These are phyloP conservation scores for Champsocephalus gunnari DNA, from an alignment of 2,797 vertebrate species.

Conservation along the genomic window DNA sequence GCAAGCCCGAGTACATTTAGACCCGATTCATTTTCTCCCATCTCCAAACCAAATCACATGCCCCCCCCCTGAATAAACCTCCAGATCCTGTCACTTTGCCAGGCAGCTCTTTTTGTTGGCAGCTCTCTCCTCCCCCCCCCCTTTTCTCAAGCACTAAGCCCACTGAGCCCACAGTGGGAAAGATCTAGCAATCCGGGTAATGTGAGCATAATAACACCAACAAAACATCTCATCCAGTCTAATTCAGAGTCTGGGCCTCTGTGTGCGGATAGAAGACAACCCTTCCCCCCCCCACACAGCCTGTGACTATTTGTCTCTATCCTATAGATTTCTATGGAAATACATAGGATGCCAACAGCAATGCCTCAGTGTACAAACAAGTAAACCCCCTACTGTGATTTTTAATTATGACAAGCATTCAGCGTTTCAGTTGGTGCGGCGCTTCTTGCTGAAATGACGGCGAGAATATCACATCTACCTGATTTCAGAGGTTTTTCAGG, in stretches of 20 bases:
- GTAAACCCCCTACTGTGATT: slow-evolving; percentile 32
- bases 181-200: slow-evolving; percentile 81
- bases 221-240: slow-evolving; percentile 79
- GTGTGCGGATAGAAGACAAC: slow-evolving; percentile 71
- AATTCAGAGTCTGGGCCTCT: slow-evolving; percentile 69
- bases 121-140: slow-evolving; percentile 37
- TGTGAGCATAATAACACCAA: slow-evolving; percentile 80
- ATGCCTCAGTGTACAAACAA: slow-evolving; percentile 48
- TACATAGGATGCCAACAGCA: slow-evolving; percentile 32
- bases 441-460: slow-evolving; percentile 13
- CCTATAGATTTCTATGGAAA: slow-evolving; percentile 36
- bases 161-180: slow-evolving; percentile 72
- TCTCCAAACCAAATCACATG: slow-evolving; percentile 41
- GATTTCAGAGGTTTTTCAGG: slow-evolving; percentile 69
- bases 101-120: slow-evolving; percentile 70
- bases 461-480: slow-evolving; percentile 60
- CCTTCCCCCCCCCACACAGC: slow-evolving; percentile 46
- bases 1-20: slow-evolving; percentile 65
- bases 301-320: slow-evolving; percentile 37
- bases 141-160: slow-evolving; percentile 65
- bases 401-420: slow-evolving; percentile 28
- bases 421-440: slow-evolving; percentile 35
- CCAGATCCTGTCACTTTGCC: slow-evolving; percentile 65
- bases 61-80: slow-evolving; percentile 54
- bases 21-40: slow-evolving; percentile 67